A percentile compares a stretch with the other conserved stretches of the same genome.
These are phyloP conservation scores for Poecilus cupreus DNA, from an alignment of 2,888 invertebrate species.

Conservation along the genomic window DNA sequence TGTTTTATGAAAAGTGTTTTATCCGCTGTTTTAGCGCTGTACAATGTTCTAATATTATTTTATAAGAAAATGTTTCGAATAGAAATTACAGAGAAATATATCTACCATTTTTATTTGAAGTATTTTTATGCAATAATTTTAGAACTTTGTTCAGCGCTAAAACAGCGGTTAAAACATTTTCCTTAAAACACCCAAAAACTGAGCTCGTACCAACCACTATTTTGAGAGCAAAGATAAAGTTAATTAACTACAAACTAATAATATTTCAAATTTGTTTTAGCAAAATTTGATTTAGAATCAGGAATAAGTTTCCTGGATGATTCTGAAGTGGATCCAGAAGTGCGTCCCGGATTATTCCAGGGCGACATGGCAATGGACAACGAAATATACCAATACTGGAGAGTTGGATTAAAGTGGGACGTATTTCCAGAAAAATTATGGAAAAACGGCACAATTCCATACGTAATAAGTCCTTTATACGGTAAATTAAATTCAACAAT, in stretches of 20 bases:
- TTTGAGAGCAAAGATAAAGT: too few species aligned
- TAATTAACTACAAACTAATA: neutral
- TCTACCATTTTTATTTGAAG: too few species aligned
- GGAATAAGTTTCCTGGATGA: conserved; percentile 63
- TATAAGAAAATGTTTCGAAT: too few species aligned
- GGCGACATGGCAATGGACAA: conserved; percentile 82
- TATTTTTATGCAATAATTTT: too few species aligned
- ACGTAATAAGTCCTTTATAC: conserved; percentile 79
- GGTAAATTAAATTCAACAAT: conserved; percentile 69
- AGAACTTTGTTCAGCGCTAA: too few species aligned
- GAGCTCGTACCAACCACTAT: too few species aligned
- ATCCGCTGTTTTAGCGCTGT: too few species aligned
- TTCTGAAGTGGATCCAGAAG: conserved; percentile 77
- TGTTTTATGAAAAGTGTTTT: too few species aligned
- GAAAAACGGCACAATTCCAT: conserved; percentile 80
- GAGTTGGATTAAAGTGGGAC: conserved; percentile 80
- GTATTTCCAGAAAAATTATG: conserved; percentile 80
- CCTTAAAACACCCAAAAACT: too few species aligned
- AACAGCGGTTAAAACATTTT: too few species aligned
- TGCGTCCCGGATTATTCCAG: conserved; percentile 79
- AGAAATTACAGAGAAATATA: too few species aligned
- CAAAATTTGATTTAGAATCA: conserved; percentile 62
- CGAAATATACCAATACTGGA: conserved; percentile 77
- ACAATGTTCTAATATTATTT: too few species aligned
- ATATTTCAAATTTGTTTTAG: conserved; percentile 51